These are phyloP conservation scores for Pseudois nayaur DNA, from an alignment of 2,113 vertebrate species.

Conservation along the genomic window DNA sequence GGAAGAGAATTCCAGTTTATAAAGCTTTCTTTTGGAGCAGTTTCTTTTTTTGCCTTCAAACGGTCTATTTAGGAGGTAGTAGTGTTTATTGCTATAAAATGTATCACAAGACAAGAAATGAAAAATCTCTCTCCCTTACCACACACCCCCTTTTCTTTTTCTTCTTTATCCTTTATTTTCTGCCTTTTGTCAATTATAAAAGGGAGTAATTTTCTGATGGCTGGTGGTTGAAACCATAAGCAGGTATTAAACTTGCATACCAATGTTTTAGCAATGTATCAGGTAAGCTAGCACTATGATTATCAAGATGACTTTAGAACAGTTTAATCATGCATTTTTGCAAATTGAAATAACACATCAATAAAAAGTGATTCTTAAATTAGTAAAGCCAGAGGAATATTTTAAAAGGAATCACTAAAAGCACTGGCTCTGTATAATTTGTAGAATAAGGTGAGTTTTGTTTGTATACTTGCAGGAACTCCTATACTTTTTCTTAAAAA, in stretches of 20 bases:
- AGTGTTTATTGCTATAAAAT: neutral
- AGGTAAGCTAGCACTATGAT: neutral
- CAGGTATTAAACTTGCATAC: neutral
- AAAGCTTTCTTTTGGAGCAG: neutral
- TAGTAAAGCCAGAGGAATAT: neutral
- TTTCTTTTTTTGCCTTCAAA: constrained; percentile 31
- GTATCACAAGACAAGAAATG: constrained; percentile 60
- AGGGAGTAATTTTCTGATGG: neutral
- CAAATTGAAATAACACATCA: neutral
- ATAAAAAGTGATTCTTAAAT: neutral
- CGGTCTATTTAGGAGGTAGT: neutral
- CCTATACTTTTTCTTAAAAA: neutral
- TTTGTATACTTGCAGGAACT: neutral
- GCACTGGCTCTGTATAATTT: neutral
- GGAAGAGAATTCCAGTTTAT: neutral
- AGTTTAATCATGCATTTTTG: neutral
- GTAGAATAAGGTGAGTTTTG: neutral
- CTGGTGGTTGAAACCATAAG: neutral
- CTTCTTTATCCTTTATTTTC: constrained; percentile 56
- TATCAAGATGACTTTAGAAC: constrained; percentile 23
- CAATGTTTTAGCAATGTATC: neutral
- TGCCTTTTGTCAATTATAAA: constrained; percentile 43
- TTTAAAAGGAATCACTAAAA: constrained; percentile 19
- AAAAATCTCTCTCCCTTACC: constrained; percentile 57
- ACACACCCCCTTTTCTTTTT: neutral